phyloP scores from a whole-genome alignment of 2,888 invertebrate genomes.

The Copidosoma aretas region DNA sequence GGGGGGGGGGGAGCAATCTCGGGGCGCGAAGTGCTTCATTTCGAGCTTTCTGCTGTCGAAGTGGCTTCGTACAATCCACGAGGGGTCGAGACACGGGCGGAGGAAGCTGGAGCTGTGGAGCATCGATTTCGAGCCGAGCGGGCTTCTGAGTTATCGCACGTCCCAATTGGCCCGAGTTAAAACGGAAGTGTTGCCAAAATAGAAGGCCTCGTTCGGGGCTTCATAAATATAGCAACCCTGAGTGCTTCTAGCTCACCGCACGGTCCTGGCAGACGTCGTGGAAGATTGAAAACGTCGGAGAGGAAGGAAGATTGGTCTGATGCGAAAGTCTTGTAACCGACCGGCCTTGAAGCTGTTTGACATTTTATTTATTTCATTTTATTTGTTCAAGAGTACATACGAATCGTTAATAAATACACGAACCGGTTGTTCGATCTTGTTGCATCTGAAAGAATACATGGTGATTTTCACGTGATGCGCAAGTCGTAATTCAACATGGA shows the following conservation, averaged over 20 bases:
- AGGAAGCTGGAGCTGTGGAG: background rate
- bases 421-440: too few species aligned
- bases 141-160: conserved; percentile 18
- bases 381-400: too few species aligned
- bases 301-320: conserved; percentile 2
- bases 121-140: background rate
- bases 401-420: too few species aligned
- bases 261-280: background rate
- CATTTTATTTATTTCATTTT: too few species aligned
- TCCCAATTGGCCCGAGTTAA: conserved; percentile 8
- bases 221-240: background rate
- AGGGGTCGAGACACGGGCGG: background rate
- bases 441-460: too few species aligned
- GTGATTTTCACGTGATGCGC: too few species aligned
- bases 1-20: conserved; percentile 7
- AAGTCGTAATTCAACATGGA: too few species aligned
- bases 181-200: background rate
- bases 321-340: background rate
- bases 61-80: conserved; percentile 10
- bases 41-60: conserved; percentile 11
- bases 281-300: conserved; percentile 2
- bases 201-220: background rate
- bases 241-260: background rate
- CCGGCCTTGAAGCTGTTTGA: background rate
- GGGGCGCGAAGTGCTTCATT: conserved; percentile 3